Base-by-base conservation (phyloP, 2,797 vertebrate species). In the Dallia pectoralis region DNA sequence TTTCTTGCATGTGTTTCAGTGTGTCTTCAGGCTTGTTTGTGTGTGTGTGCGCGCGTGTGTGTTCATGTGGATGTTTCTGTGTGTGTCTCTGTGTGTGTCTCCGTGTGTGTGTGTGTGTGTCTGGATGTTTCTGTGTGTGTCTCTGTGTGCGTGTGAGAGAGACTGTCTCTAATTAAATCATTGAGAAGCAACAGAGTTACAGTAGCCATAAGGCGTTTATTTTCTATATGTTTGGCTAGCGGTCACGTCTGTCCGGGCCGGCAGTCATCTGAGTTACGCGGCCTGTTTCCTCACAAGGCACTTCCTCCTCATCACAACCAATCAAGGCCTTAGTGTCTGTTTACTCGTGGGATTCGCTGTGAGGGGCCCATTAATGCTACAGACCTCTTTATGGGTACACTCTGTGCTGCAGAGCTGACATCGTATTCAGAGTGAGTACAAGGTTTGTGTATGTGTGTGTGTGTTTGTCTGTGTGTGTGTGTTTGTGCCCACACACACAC, bases 91-190 rank as follows among this genome's bases (percentile, higher is more conserved):
- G 47, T 49, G 47, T 18, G 48, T 49, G 0, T 53, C n/a, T n/a
- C n/a, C n/a, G n/a, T 7, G 49, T 51, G 49, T n/a, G 19, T 51
- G 49, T 53, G 49, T 11, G 19, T 22, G 19, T 49, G 48, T 18
- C 3, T 18, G 49, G 18, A 18, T 18, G 49, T 5, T 14, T 49
- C 12, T 48, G 47, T 48, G 12, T 16, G 11, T 19, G n/a, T n/a
- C 14, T 19, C 4, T 49, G 47, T 49, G 47, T 18, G 48, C 19
- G 0, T 53, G 51, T 19, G 8, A 2, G n/a, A 19, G n/a, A 53
- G 19, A 36, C 33, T 36, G 33, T 62, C 75, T 84, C 86, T 91
- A 91, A 92, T 93, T 89, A 87, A 91, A 92, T 91, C 85, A 88
- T 84, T 61, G 49, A 29, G 19, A 69, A 74, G 76, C 64, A 88